Evolutionary conservation across 92 coral and sea anemone species (phyloP), one percentile per base, ranked within the genome.

Genomic region (Zoanthus gigantus): DNA sequence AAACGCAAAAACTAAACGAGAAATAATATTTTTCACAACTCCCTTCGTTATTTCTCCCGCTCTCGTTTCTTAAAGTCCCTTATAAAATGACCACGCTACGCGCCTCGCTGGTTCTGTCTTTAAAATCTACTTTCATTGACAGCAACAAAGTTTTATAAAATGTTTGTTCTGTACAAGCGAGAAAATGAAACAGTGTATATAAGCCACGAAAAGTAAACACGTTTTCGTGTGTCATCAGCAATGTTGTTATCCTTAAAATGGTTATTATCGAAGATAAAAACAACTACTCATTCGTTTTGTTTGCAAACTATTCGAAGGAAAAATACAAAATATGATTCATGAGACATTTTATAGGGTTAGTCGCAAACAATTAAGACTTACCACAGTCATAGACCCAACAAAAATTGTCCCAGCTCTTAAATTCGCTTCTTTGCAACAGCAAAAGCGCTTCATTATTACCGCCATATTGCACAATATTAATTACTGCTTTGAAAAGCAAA

Each of bases 391-490:
- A 10, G 11, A 12, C 6, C 46, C 74, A 31, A 69, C 74, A 69
- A 69, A 30, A 13, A 69, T 31, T 1, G 74, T 69, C 7, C 74
- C 74, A 12, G 74, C 46, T 69, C 74, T 30, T 34, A 77, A 30
- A 7, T 53, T 29, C 10, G 68, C 82, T 54, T 77, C 82, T 31
- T 54, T 77, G 29, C 82, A 77, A 47, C 66, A 77, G 12, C 82
- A 77, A 54, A 77, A 77, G 6, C 58, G 66, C 47, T 31, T 77
- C 67, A 77, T 53, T 23, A 77, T 77, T 16, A 77, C 82, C 67
- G 82, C 82, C 82, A 77, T 77, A 2, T 11, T 54, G 68, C 6
- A 53, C 12, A 77, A 56, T 69, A 9, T 30, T 9, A 34, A 69
- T 69, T 69, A 30, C 46, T 9, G 16, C 31, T 69, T 9, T 31